These are phyloP conservation scores for Drosophila lowei DNA, from an alignment of 1,140 invertebrate genomes.

Conservation along the genomic window DNA sequence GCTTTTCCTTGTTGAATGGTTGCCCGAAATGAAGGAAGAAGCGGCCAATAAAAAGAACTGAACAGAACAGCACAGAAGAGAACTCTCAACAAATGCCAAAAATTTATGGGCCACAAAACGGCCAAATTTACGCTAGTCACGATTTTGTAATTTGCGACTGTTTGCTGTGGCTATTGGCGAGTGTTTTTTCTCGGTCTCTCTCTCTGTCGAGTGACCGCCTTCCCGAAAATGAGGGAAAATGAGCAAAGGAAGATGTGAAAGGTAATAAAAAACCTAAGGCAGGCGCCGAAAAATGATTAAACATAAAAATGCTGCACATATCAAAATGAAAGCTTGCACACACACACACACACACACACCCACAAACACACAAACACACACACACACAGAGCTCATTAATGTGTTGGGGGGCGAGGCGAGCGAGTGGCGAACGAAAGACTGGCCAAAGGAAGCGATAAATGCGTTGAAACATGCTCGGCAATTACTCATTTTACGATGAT, in stretches of 20 bases:
- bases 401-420: slow-evolving; percentile 7
- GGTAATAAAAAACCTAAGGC: slow-evolving; percentile 48
- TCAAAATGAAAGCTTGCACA: slow-evolving; percentile 43
- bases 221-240: slow-evolving; percentile 1
- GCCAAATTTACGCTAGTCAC: slow-evolving; percentile 64
- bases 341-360: slow-evolving; percentile 23
- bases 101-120: slow-evolving; percentile 46
- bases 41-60: too few relatives aligned
- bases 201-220: too few relatives aligned
- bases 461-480: slow-evolving; percentile 68
- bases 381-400: slow-evolving; percentile 57
- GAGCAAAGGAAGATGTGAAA: slow-evolving; percentile 40
- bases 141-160: slow-evolving; percentile 61
- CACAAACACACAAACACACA: slow-evolving; percentile 25
- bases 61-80: not conserved
- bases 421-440: not conserved
- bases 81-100: slow-evolving; percentile 46
- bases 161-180: slow-evolving; percentile 26
- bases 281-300: slow-evolving; percentile 67
- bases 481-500: slow-evolving; percentile 74
- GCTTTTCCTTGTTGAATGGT: too few relatives aligned
- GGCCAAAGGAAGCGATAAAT: slow-evolving; percentile 36
- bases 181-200: slow-evolving; percentile 7
- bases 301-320: slow-evolving; percentile 64
- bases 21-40: not conserved